Conservation (phyloP, 2,797 vertebrate species). For the Acanthopagrus latus region DNA sequence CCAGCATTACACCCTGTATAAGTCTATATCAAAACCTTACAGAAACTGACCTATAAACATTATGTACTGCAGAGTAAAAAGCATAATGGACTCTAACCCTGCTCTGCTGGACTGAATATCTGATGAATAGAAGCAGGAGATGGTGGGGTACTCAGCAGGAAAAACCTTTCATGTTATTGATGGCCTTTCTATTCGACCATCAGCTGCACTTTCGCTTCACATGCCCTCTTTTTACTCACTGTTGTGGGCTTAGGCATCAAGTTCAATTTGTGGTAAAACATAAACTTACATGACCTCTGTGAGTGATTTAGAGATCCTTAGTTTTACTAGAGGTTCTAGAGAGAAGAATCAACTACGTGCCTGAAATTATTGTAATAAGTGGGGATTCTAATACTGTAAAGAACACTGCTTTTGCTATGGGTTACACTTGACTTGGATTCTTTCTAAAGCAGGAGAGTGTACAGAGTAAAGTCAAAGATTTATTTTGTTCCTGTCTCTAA, state of each 20-base stretch:
- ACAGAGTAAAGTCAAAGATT: not conserved
- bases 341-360: not conserved
- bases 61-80: slow-evolving; percentile 46
- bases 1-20: slow-evolving; percentile 42
- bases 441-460: not conserved
- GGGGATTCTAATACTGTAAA: not conserved
- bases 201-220: slow-evolving; percentile 18
- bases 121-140: slow-evolving; percentile 51
- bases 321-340: not conserved
- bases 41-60: slow-evolving; percentile 59
- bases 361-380: not conserved
- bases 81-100: slow-evolving; percentile 53
- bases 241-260: not conserved
- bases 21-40: slow-evolving; percentile 34
- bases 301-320: slow-evolving; percentile 6
- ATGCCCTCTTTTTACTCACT: not conserved
- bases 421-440: not conserved
- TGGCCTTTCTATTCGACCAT: slow-evolving; percentile 27
- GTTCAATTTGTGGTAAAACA: slow-evolving; percentile 6
- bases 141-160: slow-evolving; percentile 18
- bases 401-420: not conserved
- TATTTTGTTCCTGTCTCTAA: not conserved
- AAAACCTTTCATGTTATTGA: slow-evolving; percentile 44
- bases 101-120: slow-evolving; percentile 47
- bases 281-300: not conserved